Conservation (phyloP, 1,140 invertebrate species). For the Tigriopus japonicus region DNA sequence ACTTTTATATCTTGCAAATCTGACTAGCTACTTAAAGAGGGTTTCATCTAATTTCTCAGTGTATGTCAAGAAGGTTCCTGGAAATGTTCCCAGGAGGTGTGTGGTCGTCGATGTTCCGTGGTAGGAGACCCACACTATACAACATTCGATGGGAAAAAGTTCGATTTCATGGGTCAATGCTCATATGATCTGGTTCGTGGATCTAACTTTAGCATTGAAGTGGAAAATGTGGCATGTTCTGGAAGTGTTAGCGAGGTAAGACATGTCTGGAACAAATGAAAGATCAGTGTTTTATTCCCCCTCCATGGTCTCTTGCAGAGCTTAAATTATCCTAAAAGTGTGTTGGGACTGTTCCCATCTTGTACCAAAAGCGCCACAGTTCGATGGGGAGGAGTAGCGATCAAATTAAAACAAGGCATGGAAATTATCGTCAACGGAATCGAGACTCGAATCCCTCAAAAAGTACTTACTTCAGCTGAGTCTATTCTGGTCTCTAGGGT, state of each 20-base stretch:
- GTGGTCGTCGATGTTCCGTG: neutral
- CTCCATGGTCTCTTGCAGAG: neutral
- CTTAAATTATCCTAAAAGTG: neutral
- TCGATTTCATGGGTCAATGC: neutral
- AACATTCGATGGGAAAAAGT: slow-evolving; percentile 2
- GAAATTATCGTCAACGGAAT: neutral
- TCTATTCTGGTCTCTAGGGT: too few relatives aligned
- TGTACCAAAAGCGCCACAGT: too few relatives aligned
- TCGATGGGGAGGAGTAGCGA: too few relatives aligned
- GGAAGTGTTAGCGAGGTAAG: neutral
- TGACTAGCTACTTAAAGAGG: too few relatives aligned
- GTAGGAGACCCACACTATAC: neutral
- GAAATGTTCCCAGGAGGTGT: neutral
- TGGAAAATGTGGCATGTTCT: neutral
- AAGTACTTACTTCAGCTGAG: neutral
- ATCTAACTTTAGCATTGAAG: neutral
- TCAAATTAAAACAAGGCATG: neutral
- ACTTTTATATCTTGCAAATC: neutral
- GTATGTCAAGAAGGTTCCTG: neutral
- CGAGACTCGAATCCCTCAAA: neutral
- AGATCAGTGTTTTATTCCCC: neutral
- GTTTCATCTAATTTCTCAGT: neutral
- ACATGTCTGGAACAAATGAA: neutral
- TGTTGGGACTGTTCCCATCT: too few relatives aligned
- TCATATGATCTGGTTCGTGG: neutral